phyloP scores from a whole-genome alignment of 2,888 invertebrate genomes.

The Caenorhabditis doughertyi region DNA sequence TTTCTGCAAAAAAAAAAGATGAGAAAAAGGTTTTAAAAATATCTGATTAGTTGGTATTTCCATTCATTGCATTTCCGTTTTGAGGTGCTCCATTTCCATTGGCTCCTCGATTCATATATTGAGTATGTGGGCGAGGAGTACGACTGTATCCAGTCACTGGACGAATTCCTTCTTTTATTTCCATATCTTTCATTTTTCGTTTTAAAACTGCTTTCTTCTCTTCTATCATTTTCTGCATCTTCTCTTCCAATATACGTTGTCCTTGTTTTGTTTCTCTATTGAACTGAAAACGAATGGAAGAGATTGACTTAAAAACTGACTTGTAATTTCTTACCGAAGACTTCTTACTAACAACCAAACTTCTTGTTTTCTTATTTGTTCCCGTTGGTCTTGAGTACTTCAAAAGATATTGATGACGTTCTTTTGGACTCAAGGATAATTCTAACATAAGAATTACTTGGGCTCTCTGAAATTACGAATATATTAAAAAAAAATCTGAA shows the following conservation, averaged over 20 bases:
- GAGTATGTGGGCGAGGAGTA: conserved; percentile 60
- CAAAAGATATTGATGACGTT: conserved; percentile 88
- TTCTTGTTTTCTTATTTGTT: conserved; percentile 79
- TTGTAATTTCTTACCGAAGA: conserved; percentile 35
- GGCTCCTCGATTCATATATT: conserved; percentile 48
- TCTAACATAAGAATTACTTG: conserved; percentile 97
- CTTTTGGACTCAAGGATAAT: conserved; percentile 93
- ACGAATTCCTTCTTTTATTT: conserved; percentile 62
- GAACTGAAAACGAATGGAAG: conserved; percentile 26
- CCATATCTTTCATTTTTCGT: conserved; percentile 67
- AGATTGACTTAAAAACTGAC: not conserved
- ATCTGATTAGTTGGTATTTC: conserved; percentile 15
- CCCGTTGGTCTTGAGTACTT: conserved; percentile 92
- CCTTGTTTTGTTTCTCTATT: conserved; percentile 59
- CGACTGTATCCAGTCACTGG: conserved; percentile 60
- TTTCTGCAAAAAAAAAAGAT: no score
- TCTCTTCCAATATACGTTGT: conserved; percentile 60
- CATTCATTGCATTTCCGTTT: conserved; percentile 37
- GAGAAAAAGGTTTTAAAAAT: not conserved
- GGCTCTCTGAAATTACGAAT: conserved; percentile 58
- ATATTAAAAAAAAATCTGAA: not conserved
- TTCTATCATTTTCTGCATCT: conserved; percentile 61
- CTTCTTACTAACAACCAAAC: conserved; percentile 79
- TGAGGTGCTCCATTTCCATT: conserved; percentile 15
- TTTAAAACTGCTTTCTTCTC: conserved; percentile 69